Percentiles rank a stretch among this genome's conserved stretches.
Conservation (phyloP, 2,797 vertebrate species). For the Aeoliscus strigatus region DNA sequence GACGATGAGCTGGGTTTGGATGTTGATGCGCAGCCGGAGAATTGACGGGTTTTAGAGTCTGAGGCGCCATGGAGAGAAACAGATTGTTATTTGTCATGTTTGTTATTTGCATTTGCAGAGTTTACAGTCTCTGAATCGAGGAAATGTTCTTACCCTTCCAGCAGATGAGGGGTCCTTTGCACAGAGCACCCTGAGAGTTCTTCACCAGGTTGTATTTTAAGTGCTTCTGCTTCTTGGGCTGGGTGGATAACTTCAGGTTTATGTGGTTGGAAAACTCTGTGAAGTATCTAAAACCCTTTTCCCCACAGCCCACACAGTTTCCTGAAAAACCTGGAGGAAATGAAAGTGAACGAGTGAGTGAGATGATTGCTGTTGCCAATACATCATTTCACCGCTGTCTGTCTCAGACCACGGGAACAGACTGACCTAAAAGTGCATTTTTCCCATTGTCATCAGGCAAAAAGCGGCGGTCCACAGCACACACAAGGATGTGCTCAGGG, state of each 20-base stretch:
- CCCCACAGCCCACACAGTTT: slow-evolving; percentile 97
- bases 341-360: not conserved
- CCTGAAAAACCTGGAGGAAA: slow-evolving; percentile 88
- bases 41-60: slow-evolving; percentile 93
- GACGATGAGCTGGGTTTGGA: slow-evolving; percentile 86
- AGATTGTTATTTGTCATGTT: too few species aligned
- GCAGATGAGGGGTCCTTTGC: slow-evolving; percentile 94
- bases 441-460: slow-evolving; percentile 97
- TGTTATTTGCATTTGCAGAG: too few species aligned
- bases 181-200: slow-evolving; percentile 92
- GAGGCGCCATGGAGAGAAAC: slow-evolving; percentile 18
- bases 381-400: not conserved
- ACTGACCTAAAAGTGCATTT: slow-evolving; percentile 99
- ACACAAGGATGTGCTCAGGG: slow-evolving; percentile 94
- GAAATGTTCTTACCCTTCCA: slow-evolving; percentile 86
- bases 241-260: slow-evolving; percentile 97
- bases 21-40: slow-evolving; percentile 78
- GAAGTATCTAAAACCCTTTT: slow-evolving; percentile 98
- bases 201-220: slow-evolving; percentile 99
- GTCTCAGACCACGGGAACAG: slow-evolving; percentile 9
- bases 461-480: slow-evolving; percentile 94
- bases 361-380: not conserved
- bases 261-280: slow-evolving; percentile 99
- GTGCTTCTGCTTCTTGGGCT: slow-evolving; percentile 99
- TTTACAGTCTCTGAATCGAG: too few species aligned